These are phyloP conservation scores for Phalacrocorax carbo DNA, from an alignment of 2,113 vertebrate genomes.

Conservation along the genomic window DNA sequence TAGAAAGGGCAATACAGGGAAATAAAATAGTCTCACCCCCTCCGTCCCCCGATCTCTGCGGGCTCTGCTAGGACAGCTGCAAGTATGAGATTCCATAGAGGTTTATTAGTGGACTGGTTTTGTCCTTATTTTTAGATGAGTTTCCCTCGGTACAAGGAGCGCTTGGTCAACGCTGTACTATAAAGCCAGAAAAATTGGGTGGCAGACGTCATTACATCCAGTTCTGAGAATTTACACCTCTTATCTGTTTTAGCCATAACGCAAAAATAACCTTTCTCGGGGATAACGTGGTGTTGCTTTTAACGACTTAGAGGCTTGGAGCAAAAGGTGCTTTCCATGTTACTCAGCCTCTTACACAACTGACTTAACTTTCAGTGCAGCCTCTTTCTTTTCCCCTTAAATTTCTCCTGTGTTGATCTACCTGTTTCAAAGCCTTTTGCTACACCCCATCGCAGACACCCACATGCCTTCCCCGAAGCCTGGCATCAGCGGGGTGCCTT, in stretches of 20 bases:
- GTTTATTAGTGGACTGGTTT: neutral
- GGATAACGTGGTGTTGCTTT: neutral
- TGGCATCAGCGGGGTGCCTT: neutral
- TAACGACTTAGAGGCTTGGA: neutral
- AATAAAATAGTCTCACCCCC: neutral
- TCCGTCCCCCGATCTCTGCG: accelerated
- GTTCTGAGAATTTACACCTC: neutral
- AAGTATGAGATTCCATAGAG: neutral
- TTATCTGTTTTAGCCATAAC: neutral
- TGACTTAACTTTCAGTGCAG: neutral
- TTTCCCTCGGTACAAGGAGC: neutral
- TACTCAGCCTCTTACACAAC: neutral
- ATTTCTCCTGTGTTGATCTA: accelerated
- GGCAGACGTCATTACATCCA: neutral
- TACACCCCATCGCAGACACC: accelerated
- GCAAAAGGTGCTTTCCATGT: neutral
- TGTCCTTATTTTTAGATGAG: neutral
- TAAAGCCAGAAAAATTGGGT: neutral
- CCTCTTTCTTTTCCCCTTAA: neutral
- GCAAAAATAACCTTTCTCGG: constrained; percentile 3
- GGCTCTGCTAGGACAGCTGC: neutral
- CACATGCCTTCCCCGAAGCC: accelerated
- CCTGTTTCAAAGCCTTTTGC: neutral
- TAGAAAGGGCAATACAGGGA: neutral
- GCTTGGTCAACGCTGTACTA: neutral